Conservation (phyloP, 2,113 vertebrate genomes). For the Suncus etruscus region DNA sequence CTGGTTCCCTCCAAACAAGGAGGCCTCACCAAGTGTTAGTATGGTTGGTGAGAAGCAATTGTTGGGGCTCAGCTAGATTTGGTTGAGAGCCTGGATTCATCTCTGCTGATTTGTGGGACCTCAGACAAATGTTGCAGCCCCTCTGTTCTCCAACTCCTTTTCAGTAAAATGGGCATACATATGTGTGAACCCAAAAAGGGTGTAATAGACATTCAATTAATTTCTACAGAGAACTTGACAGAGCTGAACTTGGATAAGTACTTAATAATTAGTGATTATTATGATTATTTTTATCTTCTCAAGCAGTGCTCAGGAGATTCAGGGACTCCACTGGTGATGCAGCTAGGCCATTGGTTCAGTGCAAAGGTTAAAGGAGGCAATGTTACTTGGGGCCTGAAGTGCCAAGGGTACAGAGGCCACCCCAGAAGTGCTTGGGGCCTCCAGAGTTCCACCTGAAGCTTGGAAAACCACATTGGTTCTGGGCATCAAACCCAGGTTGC, state of each 20-base stretch:
- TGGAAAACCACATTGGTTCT: no score
- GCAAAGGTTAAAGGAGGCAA: no score
- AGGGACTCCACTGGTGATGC: no score
- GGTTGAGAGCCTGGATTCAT: background rate
- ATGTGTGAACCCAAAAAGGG: background rate
- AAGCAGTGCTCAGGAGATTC: no score
- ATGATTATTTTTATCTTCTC: fast-evolving
- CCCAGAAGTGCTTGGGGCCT: no score
- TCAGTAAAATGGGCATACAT: background rate
- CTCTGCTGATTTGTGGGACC: background rate
- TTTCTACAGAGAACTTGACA: background rate
- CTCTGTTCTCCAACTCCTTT: background rate
- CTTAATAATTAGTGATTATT: no score
- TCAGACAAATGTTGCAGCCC: background rate
- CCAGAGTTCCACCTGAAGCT: no score
- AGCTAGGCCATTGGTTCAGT: no score
- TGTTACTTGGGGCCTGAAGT: no score
- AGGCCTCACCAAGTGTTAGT: no score
- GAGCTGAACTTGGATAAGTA: background rate
- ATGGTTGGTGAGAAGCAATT: background rate
- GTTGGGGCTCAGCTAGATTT: background rate
- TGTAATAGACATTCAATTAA: background rate
- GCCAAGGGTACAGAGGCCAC: no score
- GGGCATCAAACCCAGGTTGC: no score
- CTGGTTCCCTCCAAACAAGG: background rate